Conservation (phyloP, 1,140 invertebrate species). For the Bombus ignitus region DNA sequence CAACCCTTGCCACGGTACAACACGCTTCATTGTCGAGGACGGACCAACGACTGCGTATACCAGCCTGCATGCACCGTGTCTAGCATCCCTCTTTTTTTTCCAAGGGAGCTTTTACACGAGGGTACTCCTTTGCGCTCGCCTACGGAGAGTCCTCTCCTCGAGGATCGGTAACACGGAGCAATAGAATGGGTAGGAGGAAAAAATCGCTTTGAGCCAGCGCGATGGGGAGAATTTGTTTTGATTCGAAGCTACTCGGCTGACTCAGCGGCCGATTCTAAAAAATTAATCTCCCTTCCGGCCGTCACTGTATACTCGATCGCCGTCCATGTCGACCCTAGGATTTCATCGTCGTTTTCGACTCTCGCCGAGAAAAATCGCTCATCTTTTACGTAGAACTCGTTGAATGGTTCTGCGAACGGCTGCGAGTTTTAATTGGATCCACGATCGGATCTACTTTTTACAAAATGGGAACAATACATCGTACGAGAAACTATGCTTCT, state of each 20-base stretch:
- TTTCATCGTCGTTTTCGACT: background rate
- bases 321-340: background rate
- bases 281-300: conserved; percentile 36
- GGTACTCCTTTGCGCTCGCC: conserved; percentile 38
- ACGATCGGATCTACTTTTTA: background rate
- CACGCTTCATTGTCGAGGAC: conserved; percentile 70
- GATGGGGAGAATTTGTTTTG: conserved; percentile 43
- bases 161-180: conserved; percentile 32
- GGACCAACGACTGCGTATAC: conserved; percentile 14
- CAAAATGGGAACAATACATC: background rate
- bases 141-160: conserved; percentile 30
- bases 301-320: background rate
- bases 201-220: conserved; percentile 20
- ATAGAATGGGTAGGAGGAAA: conserved; percentile 8
- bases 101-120: conserved; percentile 29
- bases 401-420: background rate
- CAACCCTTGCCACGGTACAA: conserved; percentile 71
- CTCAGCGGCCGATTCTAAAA: conserved; percentile 48
- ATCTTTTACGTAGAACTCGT: background rate
- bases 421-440: background rate
- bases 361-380: background rate
- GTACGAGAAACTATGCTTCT: too few species aligned
- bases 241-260: conserved; percentile 51
- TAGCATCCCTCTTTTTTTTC: conserved; percentile 23
- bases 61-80: conserved; percentile 32